A percentile compares a stretch with the other conserved stretches of the same genome.
These are phyloP conservation scores for Neoaliturus tenellus DNA, from an alignment of 2,888 invertebrate species.

Conservation along the genomic window DNA sequence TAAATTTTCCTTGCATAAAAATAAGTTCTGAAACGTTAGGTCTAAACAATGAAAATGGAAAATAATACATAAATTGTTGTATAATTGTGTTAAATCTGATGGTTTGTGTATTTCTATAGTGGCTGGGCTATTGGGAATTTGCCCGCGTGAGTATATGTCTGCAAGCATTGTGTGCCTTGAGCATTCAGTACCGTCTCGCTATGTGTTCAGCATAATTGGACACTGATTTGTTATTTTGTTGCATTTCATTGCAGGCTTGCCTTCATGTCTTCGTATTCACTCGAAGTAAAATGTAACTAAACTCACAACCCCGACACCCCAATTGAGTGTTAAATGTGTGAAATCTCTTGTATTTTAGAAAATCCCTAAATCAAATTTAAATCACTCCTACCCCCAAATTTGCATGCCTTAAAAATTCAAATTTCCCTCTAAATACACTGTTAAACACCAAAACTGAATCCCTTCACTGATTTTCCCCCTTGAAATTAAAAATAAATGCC, in stretches of 20 bases:
- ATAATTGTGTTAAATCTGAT: conserved; percentile 40
- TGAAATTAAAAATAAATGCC: not conserved
- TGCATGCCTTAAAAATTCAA: conserved; percentile 25
- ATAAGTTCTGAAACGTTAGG: too few species aligned
- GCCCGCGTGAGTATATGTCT: conserved; percentile 60
- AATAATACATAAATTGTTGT: not conserved
- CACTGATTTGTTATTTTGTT: conserved; percentile 51
- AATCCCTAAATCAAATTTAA: not conserved
- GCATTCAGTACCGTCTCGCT: conserved; percentile 8
- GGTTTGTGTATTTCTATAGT: conserved; percentile 59
- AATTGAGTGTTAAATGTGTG: conserved; percentile 25
- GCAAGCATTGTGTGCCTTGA: conserved; percentile 47
- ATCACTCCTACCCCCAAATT: conserved; percentile 33
- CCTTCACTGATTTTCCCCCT: not conserved
- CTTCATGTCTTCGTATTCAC: conserved; percentile 37
- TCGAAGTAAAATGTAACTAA: not conserved
- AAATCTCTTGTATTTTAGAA: not conserved
- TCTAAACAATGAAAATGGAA: not conserved
- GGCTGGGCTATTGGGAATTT: conserved; percentile 61
- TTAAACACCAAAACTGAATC: conserved; percentile 8
- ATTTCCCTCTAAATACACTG: conserved; percentile 21
- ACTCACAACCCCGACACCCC: not conserved
- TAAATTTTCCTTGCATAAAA: not conserved
- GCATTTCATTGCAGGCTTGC: conserved; percentile 56
- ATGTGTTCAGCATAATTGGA: not conserved